Percentiles rank a stretch among this genome's conserved stretches.
These are phyloP conservation scores for Urocolius indicus DNA, from an alignment of 2,113 vertebrate genomes.

Conservation along the genomic window DNA sequence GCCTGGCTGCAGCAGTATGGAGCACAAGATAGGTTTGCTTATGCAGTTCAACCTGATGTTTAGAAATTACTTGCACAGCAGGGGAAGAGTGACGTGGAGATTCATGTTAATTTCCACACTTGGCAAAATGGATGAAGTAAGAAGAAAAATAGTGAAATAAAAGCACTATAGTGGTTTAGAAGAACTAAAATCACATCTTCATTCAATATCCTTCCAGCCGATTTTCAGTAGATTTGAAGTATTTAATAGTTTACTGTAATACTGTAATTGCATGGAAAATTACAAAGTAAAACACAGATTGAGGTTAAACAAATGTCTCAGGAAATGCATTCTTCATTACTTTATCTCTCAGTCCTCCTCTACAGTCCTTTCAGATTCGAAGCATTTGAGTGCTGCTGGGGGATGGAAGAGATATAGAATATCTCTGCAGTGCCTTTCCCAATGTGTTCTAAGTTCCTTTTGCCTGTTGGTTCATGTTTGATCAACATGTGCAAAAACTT, in stretches of 20 bases:
- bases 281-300: constrained; percentile 2
- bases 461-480: not conserved
- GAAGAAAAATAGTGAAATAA: constrained; percentile 7
- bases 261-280: not conserved
- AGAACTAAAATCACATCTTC: not conserved
- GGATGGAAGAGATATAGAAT: not conserved
- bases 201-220: not conserved
- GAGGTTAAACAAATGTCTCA: not conserved
- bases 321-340: not conserved
- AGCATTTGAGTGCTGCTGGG: not conserved
- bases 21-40: constrained; percentile 28
- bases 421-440: not conserved
- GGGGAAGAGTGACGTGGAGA: not conserved
- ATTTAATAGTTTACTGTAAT: not conserved
- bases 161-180: not conserved
- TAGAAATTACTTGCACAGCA: constrained; percentile 23
- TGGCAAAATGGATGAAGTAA: not conserved
- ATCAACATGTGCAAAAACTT: not conserved
- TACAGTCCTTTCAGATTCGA: not conserved
- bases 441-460: not conserved
- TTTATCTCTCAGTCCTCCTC: not conserved
- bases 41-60: constrained; percentile 25
- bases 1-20: not conserved
- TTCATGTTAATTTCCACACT: constrained; percentile 32
- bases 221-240: constrained; percentile 7